phyloP scores from a whole-genome alignment of 2,797 vertebrate species.

The Muscicapa striata region DNA sequence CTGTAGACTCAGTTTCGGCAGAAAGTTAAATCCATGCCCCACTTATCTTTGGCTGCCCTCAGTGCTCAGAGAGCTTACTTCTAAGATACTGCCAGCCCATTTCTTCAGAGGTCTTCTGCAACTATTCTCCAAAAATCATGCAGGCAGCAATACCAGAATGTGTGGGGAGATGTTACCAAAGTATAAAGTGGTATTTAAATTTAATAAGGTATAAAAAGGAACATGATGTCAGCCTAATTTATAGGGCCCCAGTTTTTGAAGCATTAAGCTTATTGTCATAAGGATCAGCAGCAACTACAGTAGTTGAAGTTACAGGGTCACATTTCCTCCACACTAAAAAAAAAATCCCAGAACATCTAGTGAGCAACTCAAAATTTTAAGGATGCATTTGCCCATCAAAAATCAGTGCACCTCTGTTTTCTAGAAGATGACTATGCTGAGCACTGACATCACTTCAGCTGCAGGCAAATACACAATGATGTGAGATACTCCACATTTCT shows the following conservation, averaged over 20 bases:
- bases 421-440: not conserved
- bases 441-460: not conserved
- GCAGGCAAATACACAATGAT: not conserved
- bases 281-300: not conserved
- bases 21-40: not conserved
- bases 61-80: not conserved
- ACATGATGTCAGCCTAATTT: not conserved
- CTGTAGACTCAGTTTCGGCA: not conserved
- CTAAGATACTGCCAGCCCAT: not conserved
- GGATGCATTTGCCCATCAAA: not conserved
- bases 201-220: not conserved
- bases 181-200: not conserved
- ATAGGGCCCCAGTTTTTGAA: not conserved
- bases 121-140: not conserved
- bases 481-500: not conserved
- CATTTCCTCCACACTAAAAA: not conserved
- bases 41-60: not conserved
- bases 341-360: not conserved
- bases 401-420: not conserved
- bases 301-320: not conserved
- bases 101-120: not conserved
- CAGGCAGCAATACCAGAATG: not conserved
- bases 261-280: not conserved
- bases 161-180: not conserved
- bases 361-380: not conserved